Conservation (phyloP, 2,888 invertebrate species). For the Xanthorhoe designata region DNA sequence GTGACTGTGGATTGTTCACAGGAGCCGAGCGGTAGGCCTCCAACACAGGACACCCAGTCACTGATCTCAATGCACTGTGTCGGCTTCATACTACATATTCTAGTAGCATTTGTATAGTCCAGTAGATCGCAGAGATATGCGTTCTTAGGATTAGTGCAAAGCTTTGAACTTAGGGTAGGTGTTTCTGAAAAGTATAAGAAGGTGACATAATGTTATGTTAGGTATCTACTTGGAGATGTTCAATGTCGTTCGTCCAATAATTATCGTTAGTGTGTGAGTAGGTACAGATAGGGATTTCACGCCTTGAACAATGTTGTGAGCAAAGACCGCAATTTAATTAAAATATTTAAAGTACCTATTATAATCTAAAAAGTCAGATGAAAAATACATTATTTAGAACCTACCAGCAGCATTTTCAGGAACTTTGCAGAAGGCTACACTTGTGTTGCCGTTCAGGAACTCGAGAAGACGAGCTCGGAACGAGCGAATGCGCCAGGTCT, state of each 20-base stretch:
- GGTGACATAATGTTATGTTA: background rate
- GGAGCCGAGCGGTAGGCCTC: constrained; percentile 73
- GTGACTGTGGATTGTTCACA: constrained; percentile 63
- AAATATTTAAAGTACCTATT: too few species aligned
- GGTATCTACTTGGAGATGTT: constrained; percentile 3
- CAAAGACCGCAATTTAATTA: background rate
- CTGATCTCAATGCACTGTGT: constrained; percentile 76
- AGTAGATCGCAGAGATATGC: constrained; percentile 87
- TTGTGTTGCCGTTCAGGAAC: constrained; percentile 84
- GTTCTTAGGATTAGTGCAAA: constrained; percentile 83
- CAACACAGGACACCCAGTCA: constrained; percentile 77
- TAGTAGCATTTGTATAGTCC: constrained; percentile 77
- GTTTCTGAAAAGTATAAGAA: constrained; percentile 73
- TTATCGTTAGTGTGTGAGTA: background rate
- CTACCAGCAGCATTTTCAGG: constrained; percentile 82
- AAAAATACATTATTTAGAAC: background rate
- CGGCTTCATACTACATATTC: constrained; percentile 81
- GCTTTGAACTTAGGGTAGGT: constrained; percentile 81
- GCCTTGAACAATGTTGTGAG: background rate
- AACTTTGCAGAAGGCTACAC: constrained; percentile 86
- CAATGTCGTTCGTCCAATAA: constrained; percentile 3
- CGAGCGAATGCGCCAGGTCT: constrained; percentile 91
- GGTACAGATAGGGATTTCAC: background rate
- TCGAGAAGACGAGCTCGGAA: constrained; percentile 89
- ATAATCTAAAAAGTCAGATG: too few species aligned